Evolutionary conservation across 2,113 vertebrate genomes (phyloP).

Genomic region (Grammomys surdaster): DNA sequence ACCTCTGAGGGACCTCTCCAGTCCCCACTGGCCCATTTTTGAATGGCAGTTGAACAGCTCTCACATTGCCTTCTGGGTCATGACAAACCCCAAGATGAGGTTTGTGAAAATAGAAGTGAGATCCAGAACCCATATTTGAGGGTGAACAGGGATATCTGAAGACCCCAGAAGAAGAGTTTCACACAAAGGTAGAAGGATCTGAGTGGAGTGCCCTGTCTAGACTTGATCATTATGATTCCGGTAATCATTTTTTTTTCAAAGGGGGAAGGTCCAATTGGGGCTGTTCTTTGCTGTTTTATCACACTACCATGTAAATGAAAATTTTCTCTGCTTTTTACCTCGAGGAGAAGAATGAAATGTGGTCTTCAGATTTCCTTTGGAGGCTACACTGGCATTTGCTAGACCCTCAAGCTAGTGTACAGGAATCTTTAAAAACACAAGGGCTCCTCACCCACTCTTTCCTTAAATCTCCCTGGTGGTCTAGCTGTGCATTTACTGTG

Average conservation of each 20-base stretch:
- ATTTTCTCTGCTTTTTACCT: constrained; percentile 64
- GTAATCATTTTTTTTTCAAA: constrained; percentile 61
- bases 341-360: neutral
- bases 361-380: constrained; percentile 61
- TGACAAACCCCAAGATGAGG: neutral
- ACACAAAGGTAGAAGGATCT: constrained; percentile 11
- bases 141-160: constrained; percentile 68
- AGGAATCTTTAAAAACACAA: constrained; percentile 32
- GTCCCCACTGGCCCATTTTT: neutral
- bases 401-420: constrained; percentile 47
- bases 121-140: constrained; percentile 32
- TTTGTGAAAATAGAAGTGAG: neutral
- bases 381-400: constrained; percentile 61
- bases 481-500: neutral
- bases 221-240: constrained; percentile 66
- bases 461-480: neutral
- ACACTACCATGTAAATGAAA: constrained; percentile 64
- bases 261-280: neutral
- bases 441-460: constrained; percentile 46
- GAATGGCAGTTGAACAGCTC: neutral
- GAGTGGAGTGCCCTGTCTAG: constrained; percentile 62
- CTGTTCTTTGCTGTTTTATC: constrained; percentile 59
- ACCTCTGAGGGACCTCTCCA: too few species aligned
- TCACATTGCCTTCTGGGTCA: neutral
- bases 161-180: constrained; percentile 58